These are phyloP conservation scores for Chalcis sispes DNA, from an alignment of 2,888 invertebrate genomes.

Conservation along the genomic window DNA sequence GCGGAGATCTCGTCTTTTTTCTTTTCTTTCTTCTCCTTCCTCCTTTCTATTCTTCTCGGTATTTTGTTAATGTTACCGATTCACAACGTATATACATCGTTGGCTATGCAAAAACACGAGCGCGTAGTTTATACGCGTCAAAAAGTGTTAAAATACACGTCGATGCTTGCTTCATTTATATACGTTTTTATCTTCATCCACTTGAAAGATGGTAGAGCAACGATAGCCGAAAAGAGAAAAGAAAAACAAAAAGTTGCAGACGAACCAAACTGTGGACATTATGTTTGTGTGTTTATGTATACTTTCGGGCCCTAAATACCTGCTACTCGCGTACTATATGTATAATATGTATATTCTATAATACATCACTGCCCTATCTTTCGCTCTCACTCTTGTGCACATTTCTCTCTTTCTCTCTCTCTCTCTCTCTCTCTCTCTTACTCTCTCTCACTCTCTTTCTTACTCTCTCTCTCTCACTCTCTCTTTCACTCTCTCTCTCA, in stretches of 20 bases:
- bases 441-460: conserved; percentile 56
- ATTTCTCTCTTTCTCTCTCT: conserved; percentile 33
- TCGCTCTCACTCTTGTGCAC: conserved; percentile 7
- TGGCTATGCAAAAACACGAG: conserved; percentile 16
- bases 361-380: conserved; percentile 57
- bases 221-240: conserved; percentile 43
- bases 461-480: conserved; percentile 30
- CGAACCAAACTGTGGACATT: conserved; percentile 60
- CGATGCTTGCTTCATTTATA: conserved; percentile 8
- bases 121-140: conserved; percentile 18
- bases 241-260: conserved; percentile 60
- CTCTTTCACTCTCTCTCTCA: conserved; percentile 59
- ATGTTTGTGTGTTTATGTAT: conserved; percentile 52
- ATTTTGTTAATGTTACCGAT: conserved; percentile 15
- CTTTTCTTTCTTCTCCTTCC: background rate
- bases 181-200: background rate
- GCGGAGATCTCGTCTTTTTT: conserved; percentile 45
- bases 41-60: background rate
- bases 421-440: conserved; percentile 54
- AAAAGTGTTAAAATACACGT: conserved; percentile 20
- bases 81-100: background rate
- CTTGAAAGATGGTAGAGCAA: conserved; percentile 11
- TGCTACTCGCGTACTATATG: conserved; percentile 61
- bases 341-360: conserved; percentile 64
- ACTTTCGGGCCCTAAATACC: conserved; percentile 65